Conservation (phyloP, 2,113 vertebrate genomes). For the Pandion haliaetus region DNA sequence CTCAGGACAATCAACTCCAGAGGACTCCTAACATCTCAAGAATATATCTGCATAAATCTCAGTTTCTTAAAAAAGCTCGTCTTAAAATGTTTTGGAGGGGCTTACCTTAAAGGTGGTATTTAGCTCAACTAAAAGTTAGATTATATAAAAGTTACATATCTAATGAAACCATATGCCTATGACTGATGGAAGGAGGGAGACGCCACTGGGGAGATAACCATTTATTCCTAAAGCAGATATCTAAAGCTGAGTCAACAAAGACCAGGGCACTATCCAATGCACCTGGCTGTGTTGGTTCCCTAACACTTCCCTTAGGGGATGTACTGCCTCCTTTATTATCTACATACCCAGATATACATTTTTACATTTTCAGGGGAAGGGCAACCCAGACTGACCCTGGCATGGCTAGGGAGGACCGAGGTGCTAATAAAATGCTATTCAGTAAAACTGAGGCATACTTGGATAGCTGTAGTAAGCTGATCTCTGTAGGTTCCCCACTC, state of each 20-base stretch:
- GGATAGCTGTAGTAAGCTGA: neutral
- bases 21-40: neutral
- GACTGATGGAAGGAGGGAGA: neutral
- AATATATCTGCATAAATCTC: neutral
- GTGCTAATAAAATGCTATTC: neutral
- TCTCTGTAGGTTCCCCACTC: neutral
- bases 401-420: neutral
- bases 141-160: neutral
- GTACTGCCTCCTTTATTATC: neutral
- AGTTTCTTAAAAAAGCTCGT: neutral
- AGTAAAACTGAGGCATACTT: neutral
- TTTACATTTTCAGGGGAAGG: neutral
- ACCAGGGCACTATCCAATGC: neutral
- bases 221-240: neutral
- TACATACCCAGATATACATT: neutral
- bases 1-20: neutral
- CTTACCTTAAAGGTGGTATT: neutral
- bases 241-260: neutral
- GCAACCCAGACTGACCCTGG: neutral
- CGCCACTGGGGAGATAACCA: fast-evolving
- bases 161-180: neutral
- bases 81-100: neutral
- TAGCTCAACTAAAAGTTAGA: neutral
- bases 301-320: neutral
- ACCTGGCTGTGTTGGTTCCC: neutral